Conservation (phyloP, 2,113 vertebrate genomes). For the Turdus rufiventris region DNA sequence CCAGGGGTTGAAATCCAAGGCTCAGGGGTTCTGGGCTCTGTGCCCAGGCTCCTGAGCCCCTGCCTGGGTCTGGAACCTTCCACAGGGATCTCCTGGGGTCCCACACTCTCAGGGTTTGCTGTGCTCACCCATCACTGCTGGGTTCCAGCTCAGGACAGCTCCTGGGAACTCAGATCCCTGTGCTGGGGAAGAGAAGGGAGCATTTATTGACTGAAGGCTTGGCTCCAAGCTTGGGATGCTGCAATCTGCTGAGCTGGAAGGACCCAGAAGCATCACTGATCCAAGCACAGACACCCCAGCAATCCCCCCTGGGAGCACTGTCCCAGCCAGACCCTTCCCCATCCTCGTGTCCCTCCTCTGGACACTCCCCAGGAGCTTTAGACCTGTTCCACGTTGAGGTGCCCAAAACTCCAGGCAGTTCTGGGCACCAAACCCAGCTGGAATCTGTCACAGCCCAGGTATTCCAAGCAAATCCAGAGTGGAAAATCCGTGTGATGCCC, state of each 20-base stretch:
- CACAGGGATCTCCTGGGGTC: too few species aligned
- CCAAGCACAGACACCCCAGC: not conserved
- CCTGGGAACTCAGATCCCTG: not conserved
- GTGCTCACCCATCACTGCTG: not conserved
- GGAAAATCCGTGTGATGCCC: not conserved
- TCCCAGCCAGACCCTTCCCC: not conserved
- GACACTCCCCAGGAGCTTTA: not conserved
- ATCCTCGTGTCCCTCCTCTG: not conserved
- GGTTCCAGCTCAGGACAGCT: not conserved
- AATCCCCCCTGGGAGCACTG: rapidly evolving
- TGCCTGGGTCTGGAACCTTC: too few species aligned
- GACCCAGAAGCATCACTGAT: too few species aligned
- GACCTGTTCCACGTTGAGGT: rapidly evolving
- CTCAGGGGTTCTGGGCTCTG: too few species aligned
- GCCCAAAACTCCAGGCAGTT: not conserved
- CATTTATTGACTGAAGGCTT: not conserved
- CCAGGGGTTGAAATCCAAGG: too few species aligned
- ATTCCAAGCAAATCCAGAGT: not conserved
- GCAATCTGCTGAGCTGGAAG: not conserved
- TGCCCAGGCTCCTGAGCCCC: too few species aligned
- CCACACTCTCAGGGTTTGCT: not conserved
- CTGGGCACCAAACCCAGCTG: not conserved
- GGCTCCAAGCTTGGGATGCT: not conserved
- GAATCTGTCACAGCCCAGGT: not conserved
- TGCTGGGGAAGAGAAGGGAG: not conserved